These are phyloP conservation scores for Stratiomys singularior DNA, from an alignment of 2,888 invertebrate species.

Conservation along the genomic window DNA sequence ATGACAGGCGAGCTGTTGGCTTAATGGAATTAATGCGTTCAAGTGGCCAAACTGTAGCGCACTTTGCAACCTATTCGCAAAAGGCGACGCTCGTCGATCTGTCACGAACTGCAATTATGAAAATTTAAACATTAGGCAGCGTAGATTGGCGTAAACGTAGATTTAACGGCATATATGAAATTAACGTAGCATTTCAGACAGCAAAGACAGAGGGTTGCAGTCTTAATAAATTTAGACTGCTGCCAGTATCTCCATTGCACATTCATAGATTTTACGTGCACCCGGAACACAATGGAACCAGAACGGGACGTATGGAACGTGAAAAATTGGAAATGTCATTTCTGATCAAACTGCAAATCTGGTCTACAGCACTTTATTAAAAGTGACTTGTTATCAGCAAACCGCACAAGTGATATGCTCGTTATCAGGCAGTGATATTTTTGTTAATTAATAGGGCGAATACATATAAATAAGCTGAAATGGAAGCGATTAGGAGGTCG, in stretches of 20 bases:
- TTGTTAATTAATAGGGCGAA: slow-evolving; percentile 22
- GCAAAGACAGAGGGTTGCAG: too few species aligned
- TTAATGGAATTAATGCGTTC: too few species aligned
- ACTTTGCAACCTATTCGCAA: too few species aligned
- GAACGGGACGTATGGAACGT: slow-evolving; percentile 2
- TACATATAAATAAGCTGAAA: slow-evolving; percentile 15
- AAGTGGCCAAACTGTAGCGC: too few species aligned
- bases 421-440: slow-evolving; percentile 36
- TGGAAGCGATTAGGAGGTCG: slow-evolving; percentile 6
- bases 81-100: too few species aligned
- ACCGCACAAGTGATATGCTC: slow-evolving; percentile 22
- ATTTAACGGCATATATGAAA: background rate
- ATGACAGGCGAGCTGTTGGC: background rate
- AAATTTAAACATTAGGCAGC: background rate
- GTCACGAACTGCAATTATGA: too few species aligned
- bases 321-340: slow-evolving; percentile 21
- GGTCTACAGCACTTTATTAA: background rate
- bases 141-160: background rate
- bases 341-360: background rate
- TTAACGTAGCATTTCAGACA: too few species aligned
- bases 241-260: too few species aligned
- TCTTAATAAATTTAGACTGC: too few species aligned
- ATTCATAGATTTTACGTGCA: background rate
- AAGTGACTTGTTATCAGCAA: slow-evolving; percentile 34
- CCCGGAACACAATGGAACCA: background rate